phyloP scores from a whole-genome alignment of 2,113 vertebrate species.

The Neopipo cinnamomea region DNA sequence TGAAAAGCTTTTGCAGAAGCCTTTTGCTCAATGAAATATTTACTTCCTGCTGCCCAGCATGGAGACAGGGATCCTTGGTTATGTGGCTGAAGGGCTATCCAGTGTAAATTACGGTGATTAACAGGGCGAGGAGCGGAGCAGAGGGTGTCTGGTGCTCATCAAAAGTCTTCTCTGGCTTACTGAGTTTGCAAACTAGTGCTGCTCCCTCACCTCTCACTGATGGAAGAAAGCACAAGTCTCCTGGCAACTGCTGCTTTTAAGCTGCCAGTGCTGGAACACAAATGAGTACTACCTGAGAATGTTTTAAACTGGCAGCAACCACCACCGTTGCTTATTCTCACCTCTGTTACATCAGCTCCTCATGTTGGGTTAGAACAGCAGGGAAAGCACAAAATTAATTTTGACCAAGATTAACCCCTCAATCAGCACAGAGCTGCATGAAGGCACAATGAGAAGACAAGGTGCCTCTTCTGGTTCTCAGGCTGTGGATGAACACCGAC shows the following conservation, averaged over 20 bases:
- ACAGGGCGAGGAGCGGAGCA: background rate
- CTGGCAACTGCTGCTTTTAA: background rate
- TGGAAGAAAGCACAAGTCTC: background rate
- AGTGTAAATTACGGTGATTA: background rate
- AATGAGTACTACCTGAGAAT: background rate
- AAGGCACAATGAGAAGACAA: background rate
- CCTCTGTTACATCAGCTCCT: background rate
- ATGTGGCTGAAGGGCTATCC: background rate
- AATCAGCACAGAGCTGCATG: background rate
- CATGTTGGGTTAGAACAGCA: background rate
- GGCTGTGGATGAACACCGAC: background rate
- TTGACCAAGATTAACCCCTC: background rate
- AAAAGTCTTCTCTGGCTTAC: background rate
- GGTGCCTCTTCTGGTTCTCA: background rate
- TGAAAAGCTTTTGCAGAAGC: slow-evolving; percentile 12
- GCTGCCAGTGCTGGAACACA: background rate
- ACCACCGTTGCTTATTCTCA: background rate
- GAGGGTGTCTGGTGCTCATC: background rate
- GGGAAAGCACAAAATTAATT: background rate
- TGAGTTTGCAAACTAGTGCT: background rate
- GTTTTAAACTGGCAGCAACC: background rate
- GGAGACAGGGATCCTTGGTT: background rate
- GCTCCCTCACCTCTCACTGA: background rate
- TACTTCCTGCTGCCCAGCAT: slow-evolving; percentile 13
- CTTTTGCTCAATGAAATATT: slow-evolving; percentile 19